These are phyloP conservation scores for Phyllotreta striolata DNA, from an alignment of 2,888 invertebrate species.

Conservation along the genomic window DNA sequence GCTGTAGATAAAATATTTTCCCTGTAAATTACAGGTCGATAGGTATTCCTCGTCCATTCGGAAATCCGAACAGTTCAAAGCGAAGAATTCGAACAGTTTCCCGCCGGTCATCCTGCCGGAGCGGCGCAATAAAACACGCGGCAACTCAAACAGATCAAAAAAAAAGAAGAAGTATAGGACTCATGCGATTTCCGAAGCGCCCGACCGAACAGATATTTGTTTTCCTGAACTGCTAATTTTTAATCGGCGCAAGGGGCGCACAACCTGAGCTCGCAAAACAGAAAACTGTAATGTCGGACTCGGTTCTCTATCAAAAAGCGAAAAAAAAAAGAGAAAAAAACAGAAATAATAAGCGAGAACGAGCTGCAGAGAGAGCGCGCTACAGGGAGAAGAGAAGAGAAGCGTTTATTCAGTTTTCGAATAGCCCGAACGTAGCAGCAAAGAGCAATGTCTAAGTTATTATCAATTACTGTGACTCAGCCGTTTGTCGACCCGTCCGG, in stretches of 20 bases:
- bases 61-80: no score
- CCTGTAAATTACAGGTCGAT: no score
- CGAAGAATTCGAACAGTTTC: no score
- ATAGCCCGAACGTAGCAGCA: constrained; percentile 48
- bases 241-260: constrained; percentile 29
- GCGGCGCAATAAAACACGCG: no score
- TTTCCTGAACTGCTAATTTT: constrained; percentile 32
- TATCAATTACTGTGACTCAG: constrained; percentile 64
- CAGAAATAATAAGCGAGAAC: neutral
- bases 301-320: constrained; percentile 38
- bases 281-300: constrained; percentile 41
- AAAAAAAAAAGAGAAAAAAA: constrained; percentile 18
- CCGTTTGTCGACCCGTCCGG: constrained; percentile 58
- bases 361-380: constrained; percentile 5
- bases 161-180: no score
- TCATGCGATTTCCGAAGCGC: no score
- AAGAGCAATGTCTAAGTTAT: constrained; percentile 61
- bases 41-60: no score
- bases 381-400: constrained; percentile 29
- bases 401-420: constrained; percentile 49
- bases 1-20: no score
- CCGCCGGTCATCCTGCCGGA: no score
- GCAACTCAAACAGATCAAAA: no score
- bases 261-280: constrained; percentile 37
- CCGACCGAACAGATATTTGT: constrained; percentile 5